These are phyloP conservation scores for Drosophila littoralis DNA, from an alignment of 1,140 invertebrate genomes.

Conservation along the genomic window DNA sequence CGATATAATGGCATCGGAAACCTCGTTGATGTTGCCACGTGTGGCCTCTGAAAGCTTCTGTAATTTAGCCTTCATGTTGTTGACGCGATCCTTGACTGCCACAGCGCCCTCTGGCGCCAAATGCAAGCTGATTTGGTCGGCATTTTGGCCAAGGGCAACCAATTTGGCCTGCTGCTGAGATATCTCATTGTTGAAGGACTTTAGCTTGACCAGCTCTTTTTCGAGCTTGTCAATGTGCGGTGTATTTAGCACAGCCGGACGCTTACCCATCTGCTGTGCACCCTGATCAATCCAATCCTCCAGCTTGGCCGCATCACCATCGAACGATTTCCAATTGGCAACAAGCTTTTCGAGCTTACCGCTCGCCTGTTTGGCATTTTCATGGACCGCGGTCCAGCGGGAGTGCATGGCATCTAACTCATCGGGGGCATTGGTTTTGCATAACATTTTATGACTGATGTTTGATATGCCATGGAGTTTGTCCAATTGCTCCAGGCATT, in stretches of 20 bases:
- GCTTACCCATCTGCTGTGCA: slow-evolving; percentile 86
- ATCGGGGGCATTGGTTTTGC: slow-evolving; percentile 90
- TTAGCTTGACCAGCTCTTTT: slow-evolving; percentile 89
- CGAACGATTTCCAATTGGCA: slow-evolving; percentile 91
- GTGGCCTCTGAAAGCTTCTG: slow-evolving; percentile 89
- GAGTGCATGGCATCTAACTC: slow-evolving; percentile 93
- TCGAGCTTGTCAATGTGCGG: slow-evolving; percentile 90
- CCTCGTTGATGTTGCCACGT: slow-evolving; percentile 89
- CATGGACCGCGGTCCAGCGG: slow-evolving; percentile 91
- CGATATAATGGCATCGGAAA: slow-evolving; percentile 91
- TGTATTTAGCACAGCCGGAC: slow-evolving; percentile 87
- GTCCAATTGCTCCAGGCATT: slow-evolving; percentile 91
- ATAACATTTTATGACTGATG: slow-evolving; percentile 90
- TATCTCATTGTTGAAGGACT: slow-evolving; percentile 92
- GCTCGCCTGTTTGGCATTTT: slow-evolving; percentile 89
- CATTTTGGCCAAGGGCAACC: slow-evolving; percentile 90
- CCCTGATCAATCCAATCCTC: slow-evolving; percentile 90
- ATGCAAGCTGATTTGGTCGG: slow-evolving; percentile 90
- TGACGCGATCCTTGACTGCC: slow-evolving; percentile 89
- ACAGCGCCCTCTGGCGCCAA: slow-evolving; percentile 91
- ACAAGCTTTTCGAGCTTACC: slow-evolving; percentile 92
- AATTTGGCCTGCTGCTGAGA: slow-evolving; percentile 92
- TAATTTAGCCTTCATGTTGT: slow-evolving; percentile 90
- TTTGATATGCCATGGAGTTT: slow-evolving; percentile 89
- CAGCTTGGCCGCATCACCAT: slow-evolving; percentile 89